Percentiles rank a stretch among this genome's conserved stretches.
These are phyloP conservation scores for Tanypteryx hageni DNA, from an alignment of 2,888 invertebrate genomes.

Conservation along the genomic window DNA sequence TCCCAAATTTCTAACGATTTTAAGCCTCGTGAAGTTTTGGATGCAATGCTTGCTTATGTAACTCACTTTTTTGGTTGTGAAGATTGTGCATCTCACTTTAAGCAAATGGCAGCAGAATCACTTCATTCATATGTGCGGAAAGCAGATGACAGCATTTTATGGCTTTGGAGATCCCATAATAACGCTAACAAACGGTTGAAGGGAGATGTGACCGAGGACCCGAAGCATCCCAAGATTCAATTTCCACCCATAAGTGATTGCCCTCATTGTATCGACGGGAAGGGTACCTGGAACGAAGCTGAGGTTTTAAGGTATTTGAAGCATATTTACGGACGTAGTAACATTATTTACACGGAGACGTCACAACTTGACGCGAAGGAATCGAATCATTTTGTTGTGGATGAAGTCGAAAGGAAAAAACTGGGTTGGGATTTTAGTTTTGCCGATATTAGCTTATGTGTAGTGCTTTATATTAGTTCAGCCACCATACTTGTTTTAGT, in stretches of 20 bases:
- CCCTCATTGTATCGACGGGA: slow-evolving; percentile 80
- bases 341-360: slow-evolving; percentile 67
- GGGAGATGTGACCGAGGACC: slow-evolving; percentile 93
- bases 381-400: neutral
- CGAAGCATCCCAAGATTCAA: slow-evolving; percentile 90
- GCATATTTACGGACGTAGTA: slow-evolving; percentile 75
- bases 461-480: slow-evolving; percentile 85
- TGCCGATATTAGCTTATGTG: slow-evolving; percentile 86
- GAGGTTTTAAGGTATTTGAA: slow-evolving; percentile 82
- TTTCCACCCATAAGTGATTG: slow-evolving; percentile 87
- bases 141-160: slow-evolving; percentile 87
- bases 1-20: slow-evolving; percentile 69
- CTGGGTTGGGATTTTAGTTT: slow-evolving; percentile 79
- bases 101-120: slow-evolving; percentile 86
- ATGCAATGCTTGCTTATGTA: slow-evolving; percentile 91
- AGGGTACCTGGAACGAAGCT: slow-evolving; percentile 80
- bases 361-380: neutral
- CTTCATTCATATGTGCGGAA: slow-evolving; percentile 83
- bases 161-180: slow-evolving; percentile 97
- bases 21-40: slow-evolving; percentile 81
- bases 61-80: slow-evolving; percentile 95
- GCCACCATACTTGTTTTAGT: slow-evolving; percentile 86
- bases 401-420: slow-evolving; percentile 64
- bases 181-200: slow-evolving; percentile 92
- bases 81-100: slow-evolving; percentile 93